Conservation (phyloP, 2,888 invertebrate species). For the Acronicta leporina region DNA sequence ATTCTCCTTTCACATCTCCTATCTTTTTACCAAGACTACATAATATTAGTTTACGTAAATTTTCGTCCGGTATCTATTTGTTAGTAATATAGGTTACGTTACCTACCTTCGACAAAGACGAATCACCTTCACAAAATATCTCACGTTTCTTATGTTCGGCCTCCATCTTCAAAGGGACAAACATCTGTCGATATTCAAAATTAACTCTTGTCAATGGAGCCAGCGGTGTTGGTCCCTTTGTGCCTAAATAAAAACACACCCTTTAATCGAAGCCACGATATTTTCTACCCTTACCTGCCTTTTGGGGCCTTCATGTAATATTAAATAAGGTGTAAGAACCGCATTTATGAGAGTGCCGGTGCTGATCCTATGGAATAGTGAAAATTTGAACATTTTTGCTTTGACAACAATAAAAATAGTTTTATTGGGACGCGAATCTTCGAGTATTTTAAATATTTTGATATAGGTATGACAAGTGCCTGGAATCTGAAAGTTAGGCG, state of each 20-base stretch:
- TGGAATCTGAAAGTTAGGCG: too few species aligned
- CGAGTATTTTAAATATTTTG: background rate
- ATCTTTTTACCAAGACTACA: background rate
- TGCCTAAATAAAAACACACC: slow-evolving; percentile 48
- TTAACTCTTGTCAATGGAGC: slow-evolving; percentile 51
- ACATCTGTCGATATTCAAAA: slow-evolving; percentile 47
- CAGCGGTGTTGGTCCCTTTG: slow-evolving; percentile 17
- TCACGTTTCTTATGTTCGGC: slow-evolving; percentile 23
- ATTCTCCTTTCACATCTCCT: too few species aligned
- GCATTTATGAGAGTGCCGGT: slow-evolving; percentile 21
- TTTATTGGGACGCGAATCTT: background rate
- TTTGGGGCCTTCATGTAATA: slow-evolving; percentile 24
- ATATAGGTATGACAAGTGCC: too few species aligned
- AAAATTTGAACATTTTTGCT: slow-evolving; percentile 1
- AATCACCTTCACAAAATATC: slow-evolving; percentile 20
- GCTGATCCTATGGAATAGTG: background rate
- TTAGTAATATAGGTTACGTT: slow-evolving; percentile 10
- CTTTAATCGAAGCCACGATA: slow-evolving; percentile 21
- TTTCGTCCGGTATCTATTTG: background rate
- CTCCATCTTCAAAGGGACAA: slow-evolving; percentile 37
- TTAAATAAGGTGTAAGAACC: slow-evolving; percentile 31
- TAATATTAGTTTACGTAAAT: background rate
- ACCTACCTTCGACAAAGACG: slow-evolving; percentile 15
- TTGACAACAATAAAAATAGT: background rate
- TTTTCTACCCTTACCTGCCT: slow-evolving; percentile 21